A percentile compares a stretch with the other conserved stretches of the same genome.
phyloP scores from a whole-genome alignment of 2,888 invertebrate genomes.

The Octodonta nipae region DNA sequence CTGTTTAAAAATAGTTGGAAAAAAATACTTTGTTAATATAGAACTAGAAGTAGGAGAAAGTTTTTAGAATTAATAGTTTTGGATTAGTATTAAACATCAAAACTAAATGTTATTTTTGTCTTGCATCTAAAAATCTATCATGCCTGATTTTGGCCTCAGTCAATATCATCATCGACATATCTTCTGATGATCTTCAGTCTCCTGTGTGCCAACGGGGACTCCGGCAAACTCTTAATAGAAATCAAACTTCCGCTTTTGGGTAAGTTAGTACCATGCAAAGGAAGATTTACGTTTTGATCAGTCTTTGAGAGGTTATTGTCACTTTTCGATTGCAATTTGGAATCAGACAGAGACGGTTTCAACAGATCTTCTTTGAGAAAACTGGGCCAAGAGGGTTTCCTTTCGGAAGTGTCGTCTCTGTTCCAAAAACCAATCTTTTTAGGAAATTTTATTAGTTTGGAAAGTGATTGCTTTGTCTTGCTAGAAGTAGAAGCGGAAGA shows the following conservation, averaged over 20 bases:
- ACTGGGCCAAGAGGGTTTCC: slow-evolving; percentile 26
- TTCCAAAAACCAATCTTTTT: slow-evolving; percentile 45
- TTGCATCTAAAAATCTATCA: slow-evolving; percentile 14
- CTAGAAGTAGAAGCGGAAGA: slow-evolving; percentile 13
- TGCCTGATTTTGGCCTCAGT: slow-evolving; percentile 19
- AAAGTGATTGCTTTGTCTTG: slow-evolving; percentile 11
- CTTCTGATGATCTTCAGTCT: slow-evolving; percentile 23
- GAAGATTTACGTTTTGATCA: slow-evolving; percentile 5
- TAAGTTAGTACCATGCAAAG: slow-evolving; percentile 8
- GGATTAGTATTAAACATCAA: slow-evolving; percentile 10
- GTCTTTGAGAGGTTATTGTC: slow-evolving; percentile 19
- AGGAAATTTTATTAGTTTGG: slow-evolving; percentile 40
- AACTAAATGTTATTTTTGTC: slow-evolving; percentile 9
- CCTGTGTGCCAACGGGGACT: slow-evolving; percentile 21
- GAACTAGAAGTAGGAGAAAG: not conserved
- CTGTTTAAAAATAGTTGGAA: too few relatives aligned
- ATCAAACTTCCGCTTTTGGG: slow-evolving; percentile 15
- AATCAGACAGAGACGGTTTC: slow-evolving; percentile 14
- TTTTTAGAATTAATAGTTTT: not conserved
- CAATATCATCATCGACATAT: slow-evolving; percentile 23
- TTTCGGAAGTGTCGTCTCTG: too few relatives aligned
- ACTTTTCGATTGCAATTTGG: slow-evolving; percentile 26
- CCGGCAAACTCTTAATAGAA: slow-evolving; percentile 18
- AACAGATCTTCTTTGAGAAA: slow-evolving; percentile 6
- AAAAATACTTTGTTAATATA: slow-evolving; percentile 18